Evolutionary conservation across 2,888 invertebrate species (phyloP), one percentile per base, ranked within the genome.

Genomic region (Pyrochroa serraticornis): DNA sequence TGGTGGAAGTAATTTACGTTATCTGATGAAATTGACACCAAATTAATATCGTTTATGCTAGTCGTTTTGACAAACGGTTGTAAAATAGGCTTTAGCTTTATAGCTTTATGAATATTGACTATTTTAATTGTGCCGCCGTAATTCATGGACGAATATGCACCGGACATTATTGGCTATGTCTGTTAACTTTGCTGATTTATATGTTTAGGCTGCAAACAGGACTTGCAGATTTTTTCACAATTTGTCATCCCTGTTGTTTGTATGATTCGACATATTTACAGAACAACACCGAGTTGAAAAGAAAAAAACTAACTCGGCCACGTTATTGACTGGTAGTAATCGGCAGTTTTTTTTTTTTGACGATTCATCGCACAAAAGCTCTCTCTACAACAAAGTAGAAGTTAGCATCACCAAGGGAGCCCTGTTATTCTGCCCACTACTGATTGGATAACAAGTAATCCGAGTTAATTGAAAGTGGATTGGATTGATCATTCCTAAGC

Each of bases 371-470:
- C 46, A 51, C 42, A 37, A 44, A 48, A 53, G 49, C 48, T 47
- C 41, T 43, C 52, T 69, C 69, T 63, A n/a, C 70, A 64, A 64
- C 69, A 64, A 65, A 67, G 67, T 67, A 64, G 68, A 69, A 71
- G 69, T 73, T 71, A 72, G 67, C 70, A 66, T 68, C 69, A 64
- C 63, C 70, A 55, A 64, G 74, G 71, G 73, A 74, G 63, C 69
- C 61, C 58, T 64, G 66, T 69, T 71, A 70, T 70, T 70, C 69
- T 65, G 67, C 68, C 68, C 64, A 65, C 67, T 71, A 71, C 72
- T 77, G 76, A 77, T 77, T 77, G 77, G 76, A 76, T 76, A 77
- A 76, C 75, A 75, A 74, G 75, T 77, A 77, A 77, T 77, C 77
- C 73, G 67, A 73, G 72, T 77, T 77, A 77, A 77, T 77, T 77